Percentiles rank a stretch among this genome's conserved stretches.
Conservation (phyloP, 2,113 vertebrate species). For the Syrmaticus mikado region DNA sequence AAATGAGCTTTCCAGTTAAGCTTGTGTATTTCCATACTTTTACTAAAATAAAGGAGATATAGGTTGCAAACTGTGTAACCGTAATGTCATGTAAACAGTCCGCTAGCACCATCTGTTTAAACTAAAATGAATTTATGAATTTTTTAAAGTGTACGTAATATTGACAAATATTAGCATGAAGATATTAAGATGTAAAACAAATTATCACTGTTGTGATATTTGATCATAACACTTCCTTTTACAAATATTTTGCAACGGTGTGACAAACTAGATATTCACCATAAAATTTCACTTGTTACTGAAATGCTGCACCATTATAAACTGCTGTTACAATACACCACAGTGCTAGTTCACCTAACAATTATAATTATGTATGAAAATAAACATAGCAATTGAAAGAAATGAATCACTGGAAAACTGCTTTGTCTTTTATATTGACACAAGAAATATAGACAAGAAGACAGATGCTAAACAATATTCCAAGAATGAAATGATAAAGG, state of each 20-base stretch:
- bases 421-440: background rate
- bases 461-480: background rate
- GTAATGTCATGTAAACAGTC: background rate
- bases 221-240: background rate
- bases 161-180: background rate
- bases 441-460: background rate
- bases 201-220: background rate
- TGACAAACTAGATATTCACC: background rate
- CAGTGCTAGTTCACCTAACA: background rate
- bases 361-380: background rate
- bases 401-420: background rate
- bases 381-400: background rate
- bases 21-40: background rate
- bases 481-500: conserved; percentile 18
- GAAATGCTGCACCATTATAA: background rate
- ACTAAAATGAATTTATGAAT: background rate
- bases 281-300: background rate
- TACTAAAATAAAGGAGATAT: no score
- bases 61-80: background rate
- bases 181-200: background rate
- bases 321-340: background rate
- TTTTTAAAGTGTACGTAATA: background rate
- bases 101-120: background rate
- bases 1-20: background rate
- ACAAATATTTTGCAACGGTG: background rate